phyloP scores from a whole-genome alignment of 2,797 vertebrate genomes.

The Liasis olivaceus region DNA sequence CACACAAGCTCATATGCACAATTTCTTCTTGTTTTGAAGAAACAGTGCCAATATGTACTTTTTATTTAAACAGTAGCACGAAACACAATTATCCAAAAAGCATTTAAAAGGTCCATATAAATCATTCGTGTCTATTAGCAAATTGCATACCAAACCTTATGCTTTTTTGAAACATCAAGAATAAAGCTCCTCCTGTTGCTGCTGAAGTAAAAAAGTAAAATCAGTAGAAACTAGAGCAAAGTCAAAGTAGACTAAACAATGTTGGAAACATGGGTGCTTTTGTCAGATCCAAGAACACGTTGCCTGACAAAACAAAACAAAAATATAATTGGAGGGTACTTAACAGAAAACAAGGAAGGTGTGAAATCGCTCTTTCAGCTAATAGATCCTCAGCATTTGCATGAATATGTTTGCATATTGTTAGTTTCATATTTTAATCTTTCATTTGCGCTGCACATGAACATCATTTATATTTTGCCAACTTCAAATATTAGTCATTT shows the following conservation, averaged over 20 bases:
- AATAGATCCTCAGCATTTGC: conserved; percentile 70
- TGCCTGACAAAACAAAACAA: conserved; percentile 66
- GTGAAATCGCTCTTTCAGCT: conserved; percentile 73
- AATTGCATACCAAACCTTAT: conserved; percentile 53
- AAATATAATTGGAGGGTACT: conserved; percentile 70
- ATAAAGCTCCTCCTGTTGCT: conserved; percentile 41
- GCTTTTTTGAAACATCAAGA: conserved; percentile 53
- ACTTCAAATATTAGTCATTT: conserved; percentile 81
- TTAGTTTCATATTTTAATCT: conserved; percentile 78
- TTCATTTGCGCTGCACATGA: conserved; percentile 77
- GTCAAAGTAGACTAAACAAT: conserved; percentile 51
- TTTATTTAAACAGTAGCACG: conserved; percentile 32
- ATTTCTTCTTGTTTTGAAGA: conserved; percentile 4
- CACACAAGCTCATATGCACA: neutral
- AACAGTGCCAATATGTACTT: conserved; percentile 9
- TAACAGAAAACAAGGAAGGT: conserved; percentile 73
- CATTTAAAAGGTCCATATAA: conserved; percentile 53
- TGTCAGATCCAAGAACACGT: conserved; percentile 56
- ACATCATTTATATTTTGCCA: conserved; percentile 81
- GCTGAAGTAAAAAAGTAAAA: conserved; percentile 46
- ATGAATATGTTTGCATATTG: conserved; percentile 78
- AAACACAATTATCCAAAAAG: conserved; percentile 43
- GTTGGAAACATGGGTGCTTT: conserved; percentile 63
- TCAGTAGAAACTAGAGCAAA: conserved; percentile 57
- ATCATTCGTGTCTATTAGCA: conserved; percentile 58